Evolutionary conservation across 2,888 invertebrate genomes (phyloP).

Genomic region (Pollenia angustigena): DNA sequence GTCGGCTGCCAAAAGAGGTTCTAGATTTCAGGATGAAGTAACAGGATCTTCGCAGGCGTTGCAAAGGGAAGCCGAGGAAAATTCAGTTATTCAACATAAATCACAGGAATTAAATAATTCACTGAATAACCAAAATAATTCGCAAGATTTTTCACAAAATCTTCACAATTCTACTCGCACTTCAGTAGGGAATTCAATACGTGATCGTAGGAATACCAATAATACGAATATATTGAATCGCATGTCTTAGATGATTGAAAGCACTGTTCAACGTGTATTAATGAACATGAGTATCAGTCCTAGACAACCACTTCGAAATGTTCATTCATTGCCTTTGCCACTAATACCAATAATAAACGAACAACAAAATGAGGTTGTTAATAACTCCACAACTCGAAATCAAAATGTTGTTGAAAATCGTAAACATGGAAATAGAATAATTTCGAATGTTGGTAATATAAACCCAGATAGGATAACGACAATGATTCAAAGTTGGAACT

Average conservation of each 20-base stretch:
- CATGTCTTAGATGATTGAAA: slow-evolving; percentile 10
- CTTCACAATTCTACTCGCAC: too few relatives aligned
- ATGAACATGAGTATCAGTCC: slow-evolving; percentile 17
- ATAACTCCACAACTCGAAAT: too few relatives aligned
- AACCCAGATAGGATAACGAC: slow-evolving; percentile 15
- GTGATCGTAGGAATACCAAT: not conserved
- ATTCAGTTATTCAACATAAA: too few relatives aligned
- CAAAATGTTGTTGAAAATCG: too few relatives aligned
- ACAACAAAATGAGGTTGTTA: not conserved
- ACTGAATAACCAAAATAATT: too few relatives aligned
- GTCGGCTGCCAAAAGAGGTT: not conserved
- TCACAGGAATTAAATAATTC: too few relatives aligned
- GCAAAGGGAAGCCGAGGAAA: not conserved
- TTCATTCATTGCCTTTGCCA: not conserved
- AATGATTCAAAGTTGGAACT: not conserved
- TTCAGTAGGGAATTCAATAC: too few relatives aligned
- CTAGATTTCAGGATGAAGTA: not conserved
- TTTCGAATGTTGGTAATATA: not conserved
- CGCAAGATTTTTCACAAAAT: too few relatives aligned
- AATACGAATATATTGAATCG: not conserved
- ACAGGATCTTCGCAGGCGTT: not conserved
- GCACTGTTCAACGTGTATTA: slow-evolving; percentile 8
- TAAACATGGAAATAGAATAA: not conserved
- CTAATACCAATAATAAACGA: too few relatives aligned
- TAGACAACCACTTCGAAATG: not conserved